Evolutionary conservation across 2,888 invertebrate genomes (phyloP).

Genomic region (Tetheella fluctuosa): DNA sequence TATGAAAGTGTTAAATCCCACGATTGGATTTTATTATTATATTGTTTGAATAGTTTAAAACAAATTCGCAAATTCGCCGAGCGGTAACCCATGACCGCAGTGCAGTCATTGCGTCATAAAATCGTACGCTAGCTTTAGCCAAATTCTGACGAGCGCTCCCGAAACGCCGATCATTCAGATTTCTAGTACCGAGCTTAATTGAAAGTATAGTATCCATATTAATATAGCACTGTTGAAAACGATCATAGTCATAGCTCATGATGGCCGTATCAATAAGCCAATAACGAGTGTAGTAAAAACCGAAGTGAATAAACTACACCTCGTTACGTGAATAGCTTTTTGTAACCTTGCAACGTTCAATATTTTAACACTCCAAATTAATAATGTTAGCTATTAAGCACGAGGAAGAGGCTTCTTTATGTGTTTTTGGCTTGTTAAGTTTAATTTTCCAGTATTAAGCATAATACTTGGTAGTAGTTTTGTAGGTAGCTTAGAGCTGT

Average conservation of each 20-base stretch:
- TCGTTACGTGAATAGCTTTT: not conserved
- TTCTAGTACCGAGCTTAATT: constrained; percentile 4
- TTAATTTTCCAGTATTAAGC: too few relatives aligned
- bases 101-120: constrained; percentile 40
- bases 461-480: not conserved
- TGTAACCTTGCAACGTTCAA: constrained; percentile 6
- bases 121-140: constrained; percentile 19
- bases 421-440: not conserved
- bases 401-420: not conserved
- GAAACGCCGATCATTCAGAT: constrained; percentile 10
- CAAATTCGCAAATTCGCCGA: constrained; percentile 31
- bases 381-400: not conserved
- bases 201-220: not conserved
- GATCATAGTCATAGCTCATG: not conserved
- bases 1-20: not conserved
- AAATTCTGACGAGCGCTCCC: constrained; percentile 43
- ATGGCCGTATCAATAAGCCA: constrained; percentile 7
- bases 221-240: constrained; percentile 1
- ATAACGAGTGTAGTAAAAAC: not conserved
- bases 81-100: constrained; percentile 55
- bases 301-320: not conserved
- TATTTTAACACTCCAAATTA: constrained; percentile 2
- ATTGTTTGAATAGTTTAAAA: constrained; percentile 38
- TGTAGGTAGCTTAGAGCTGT: constrained; percentile 2
- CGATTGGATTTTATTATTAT: constrained; percentile 11